Percentiles rank a stretch among this genome's conserved stretches.
Evolutionary conservation across 1,140 invertebrate genomes (phyloP).

Genomic region (Venturia canescens): DNA sequence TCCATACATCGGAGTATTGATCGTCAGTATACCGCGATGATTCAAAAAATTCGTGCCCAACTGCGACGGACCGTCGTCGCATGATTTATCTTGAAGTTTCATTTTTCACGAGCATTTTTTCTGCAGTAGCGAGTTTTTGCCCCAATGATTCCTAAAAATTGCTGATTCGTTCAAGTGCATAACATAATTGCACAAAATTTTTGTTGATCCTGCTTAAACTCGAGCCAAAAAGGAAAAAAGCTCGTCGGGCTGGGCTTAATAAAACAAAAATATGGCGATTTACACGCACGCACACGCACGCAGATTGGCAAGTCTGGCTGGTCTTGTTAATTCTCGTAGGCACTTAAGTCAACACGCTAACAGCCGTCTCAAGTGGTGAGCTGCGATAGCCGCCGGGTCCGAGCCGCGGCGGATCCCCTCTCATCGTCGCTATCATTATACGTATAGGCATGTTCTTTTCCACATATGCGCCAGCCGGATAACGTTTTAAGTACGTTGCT

Average conservation of each 20-base stretch:
- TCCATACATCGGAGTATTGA: too few species aligned
- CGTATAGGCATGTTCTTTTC: background rate
- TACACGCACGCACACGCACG: constrained; percentile 15
- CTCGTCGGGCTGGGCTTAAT: background rate
- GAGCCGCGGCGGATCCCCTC: constrained; percentile 20
- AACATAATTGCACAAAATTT: too few species aligned
- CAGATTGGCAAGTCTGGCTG: constrained; percentile 38
- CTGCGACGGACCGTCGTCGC: too few species aligned
- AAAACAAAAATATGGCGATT: constrained; percentile 25
- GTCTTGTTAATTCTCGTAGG: constrained; percentile 65
- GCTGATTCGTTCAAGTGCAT: too few species aligned
- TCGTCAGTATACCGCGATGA: too few species aligned
- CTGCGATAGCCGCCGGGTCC: constrained; percentile 58
- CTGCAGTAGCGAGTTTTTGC: too few species aligned
- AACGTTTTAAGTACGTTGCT: constrained; percentile 26
- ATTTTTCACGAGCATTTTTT: too few species aligned
- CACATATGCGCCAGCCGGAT: constrained; percentile 1
- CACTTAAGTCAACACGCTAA: constrained; percentile 63
- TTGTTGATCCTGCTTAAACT: too few species aligned
- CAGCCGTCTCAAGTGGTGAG: constrained; percentile 63
- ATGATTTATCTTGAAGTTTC: too few species aligned
- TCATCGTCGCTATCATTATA: constrained; percentile 27
- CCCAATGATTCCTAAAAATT: background rate
- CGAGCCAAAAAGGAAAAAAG: background rate
- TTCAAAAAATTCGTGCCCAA: too few species aligned